A percentile compares a stretch with the other conserved stretches of the same genome.
These are phyloP conservation scores for Tipula vernalis DNA, from an alignment of 2,888 invertebrate species.

Conservation along the genomic window DNA sequence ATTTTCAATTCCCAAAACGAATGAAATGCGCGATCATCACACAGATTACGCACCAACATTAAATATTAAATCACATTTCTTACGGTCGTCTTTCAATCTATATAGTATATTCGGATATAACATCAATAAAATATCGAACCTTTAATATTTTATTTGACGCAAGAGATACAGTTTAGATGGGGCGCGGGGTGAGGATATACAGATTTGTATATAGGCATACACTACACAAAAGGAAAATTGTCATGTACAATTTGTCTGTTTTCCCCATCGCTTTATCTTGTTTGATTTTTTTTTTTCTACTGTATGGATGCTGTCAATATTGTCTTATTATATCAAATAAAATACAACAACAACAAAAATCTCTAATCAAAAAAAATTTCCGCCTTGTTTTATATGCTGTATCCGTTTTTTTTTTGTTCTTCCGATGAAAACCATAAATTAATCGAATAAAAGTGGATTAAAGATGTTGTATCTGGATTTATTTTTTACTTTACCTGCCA, in stretches of 20 bases:
- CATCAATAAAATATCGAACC: neutral
- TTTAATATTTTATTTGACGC: neutral
- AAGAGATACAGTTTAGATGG: neutral
- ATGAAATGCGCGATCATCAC: neutral
- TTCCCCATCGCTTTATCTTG: neutral
- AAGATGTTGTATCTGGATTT: neutral
- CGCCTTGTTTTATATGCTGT: neutral
- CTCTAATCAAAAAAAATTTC: neutral
- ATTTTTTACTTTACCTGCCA: neutral
- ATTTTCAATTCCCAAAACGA: neutral
- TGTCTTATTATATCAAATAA: constrained; percentile 10
- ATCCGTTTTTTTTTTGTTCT: neutral
- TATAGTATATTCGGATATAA: neutral
- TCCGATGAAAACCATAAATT: neutral
- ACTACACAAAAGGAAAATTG: constrained; percentile 5
- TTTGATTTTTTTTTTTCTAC: neutral
- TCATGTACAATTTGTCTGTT: constrained; percentile 7
- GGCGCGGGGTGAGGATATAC: neutral
- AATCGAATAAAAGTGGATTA: constrained; percentile 4
- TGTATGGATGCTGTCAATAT: constrained; percentile 6
- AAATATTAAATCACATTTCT: neutral
- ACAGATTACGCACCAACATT: neutral
- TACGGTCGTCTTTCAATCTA: neutral
- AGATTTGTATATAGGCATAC: neutral
- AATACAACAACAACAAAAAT: neutral